phyloP scores from a whole-genome alignment of 2,888 invertebrate species.

The Lasioglossum lativentre region DNA sequence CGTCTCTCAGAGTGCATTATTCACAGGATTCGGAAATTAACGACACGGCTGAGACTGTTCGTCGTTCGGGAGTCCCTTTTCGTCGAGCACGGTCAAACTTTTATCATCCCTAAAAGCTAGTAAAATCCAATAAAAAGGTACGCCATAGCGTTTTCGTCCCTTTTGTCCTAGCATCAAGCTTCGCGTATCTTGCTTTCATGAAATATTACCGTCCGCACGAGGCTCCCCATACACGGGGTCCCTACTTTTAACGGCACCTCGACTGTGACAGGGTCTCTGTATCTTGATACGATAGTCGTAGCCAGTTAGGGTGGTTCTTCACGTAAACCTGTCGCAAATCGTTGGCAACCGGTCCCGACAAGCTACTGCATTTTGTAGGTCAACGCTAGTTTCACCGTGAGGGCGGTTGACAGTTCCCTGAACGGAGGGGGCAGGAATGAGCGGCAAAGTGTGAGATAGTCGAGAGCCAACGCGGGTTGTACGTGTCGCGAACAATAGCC shows the following conservation, averaged over 20 bases:
- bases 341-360: conserved; percentile 73
- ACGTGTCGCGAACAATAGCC: conserved; percentile 77
- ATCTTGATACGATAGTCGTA: conserved; percentile 68
- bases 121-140: conserved; percentile 7
- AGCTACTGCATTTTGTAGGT: conserved; percentile 75
- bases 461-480: conserved; percentile 73
- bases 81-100: not conserved
- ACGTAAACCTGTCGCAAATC: conserved; percentile 72
- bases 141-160: not conserved
- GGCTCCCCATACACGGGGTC: not conserved
- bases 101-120: not conserved
- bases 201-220: conserved; percentile 25
- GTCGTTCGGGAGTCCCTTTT: not conserved
- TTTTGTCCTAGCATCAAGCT: not conserved
- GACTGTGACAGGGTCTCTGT: conserved; percentile 48
- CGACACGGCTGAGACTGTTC: not conserved
- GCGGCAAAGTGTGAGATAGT: conserved; percentile 65
- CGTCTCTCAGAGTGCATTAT: not conserved
- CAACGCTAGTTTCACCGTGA: conserved; percentile 67
- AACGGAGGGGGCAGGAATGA: conserved; percentile 48
- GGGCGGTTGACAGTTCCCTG: conserved; percentile 70
- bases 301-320: conserved; percentile 69
- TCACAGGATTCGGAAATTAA: conserved; percentile 7
- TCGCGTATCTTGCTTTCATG: not conserved
- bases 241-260: conserved; percentile 44